Evolutionary conservation across 2,888 invertebrate genomes (phyloP), one percentile per base, ranked within the genome.

Genomic region (Xanthia icteritia): DNA sequence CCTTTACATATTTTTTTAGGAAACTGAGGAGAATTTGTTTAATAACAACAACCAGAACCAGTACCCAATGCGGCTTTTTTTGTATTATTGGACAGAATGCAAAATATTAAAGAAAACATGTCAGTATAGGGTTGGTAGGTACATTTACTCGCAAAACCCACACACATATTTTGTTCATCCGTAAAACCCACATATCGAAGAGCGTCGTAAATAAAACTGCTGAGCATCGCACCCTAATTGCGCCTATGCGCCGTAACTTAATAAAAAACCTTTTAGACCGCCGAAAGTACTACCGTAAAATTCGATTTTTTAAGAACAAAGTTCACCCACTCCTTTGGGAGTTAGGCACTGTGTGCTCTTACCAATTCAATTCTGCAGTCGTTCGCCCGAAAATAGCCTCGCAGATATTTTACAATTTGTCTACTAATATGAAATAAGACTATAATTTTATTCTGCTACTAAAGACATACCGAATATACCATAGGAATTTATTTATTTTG

Each of bases 221-320:
- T 71, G 56, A 65, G 61, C 72, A 64, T 65, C 61, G 48, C 63
- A 56, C 71, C 68, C 63, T 82, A 82, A 79, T 77, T 81, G 79
- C 67, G 73, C 39, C 69, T 45, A 70, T 76, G 74, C 51, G 72
- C 48, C 54, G 63, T 87, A 88, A 88, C 76, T 81, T 70, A 83
- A 88, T 83, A 84, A 81, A 86, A 86, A 89, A 84, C 83, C 86
- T 89, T 91, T 89, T 78, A 86, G 81, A 69, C 73, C 76, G 72
- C 73, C 75, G 73, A 79, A 84, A 82, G 71, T 66, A 68, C 76
- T 76, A 61, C 74, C 80, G 70, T 80, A 77, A 88, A 86, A 81
- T 82, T 71, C 73, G 74, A 69, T 84, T 85, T 80, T 82, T 81
- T 79, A 66, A 69, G 77, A 77, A 75, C 23, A 4, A 77, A 78